Base-by-base conservation (phyloP, 1,140 invertebrate species). In the Fopius arisanus region DNA sequence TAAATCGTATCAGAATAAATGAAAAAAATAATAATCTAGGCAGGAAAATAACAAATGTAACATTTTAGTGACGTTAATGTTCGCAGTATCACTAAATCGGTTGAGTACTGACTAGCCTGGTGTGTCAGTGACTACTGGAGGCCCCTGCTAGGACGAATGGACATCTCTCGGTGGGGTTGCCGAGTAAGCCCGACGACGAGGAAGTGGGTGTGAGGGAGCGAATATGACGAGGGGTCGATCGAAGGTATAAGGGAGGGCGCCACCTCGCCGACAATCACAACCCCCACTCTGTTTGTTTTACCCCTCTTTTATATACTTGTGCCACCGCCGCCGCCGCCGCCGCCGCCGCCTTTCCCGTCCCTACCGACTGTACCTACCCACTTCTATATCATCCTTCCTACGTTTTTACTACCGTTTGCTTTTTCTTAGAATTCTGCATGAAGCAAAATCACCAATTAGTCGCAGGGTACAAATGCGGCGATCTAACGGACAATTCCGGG, bases 171-270 rank as follows among this genome's bases (percentile, higher is more conserved):
- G 62, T 16, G 62, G 62, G 62, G 31, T 70, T 16, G 31, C 23
- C 69, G 76, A 69, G 51, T 67, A 54, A 67, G 62, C 37, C 31
- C 66, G 16, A 59, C 2, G 33, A 33, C 21, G 68, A 63, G 65
- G 16, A 66, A 72, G 37, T 67, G 68, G 59, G 66, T 21, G 43
- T 51, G 43, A 74, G 72, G 65, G 68, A 51, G 65, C 26, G 48
- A 74, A 28, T 19, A 37, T 5, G 1, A 21, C 63, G 4, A 59
- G 65, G 73, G 77, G 78, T 81, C 77, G 82, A 85, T 85, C 82
- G 83, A 83, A 85, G 73, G 63, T 73, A 74, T 77, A 68, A 79
- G 78, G 75, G 79, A 85, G 82, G 81, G 83, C 82, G 83, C 81
- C 82, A 83, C 83, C 74, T 83, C 77, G 73, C 78, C 72, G 80